Evolutionary conservation across 2,797 vertebrate genomes (phyloP).

Genomic region (Cephalopachus bancanus): DNA sequence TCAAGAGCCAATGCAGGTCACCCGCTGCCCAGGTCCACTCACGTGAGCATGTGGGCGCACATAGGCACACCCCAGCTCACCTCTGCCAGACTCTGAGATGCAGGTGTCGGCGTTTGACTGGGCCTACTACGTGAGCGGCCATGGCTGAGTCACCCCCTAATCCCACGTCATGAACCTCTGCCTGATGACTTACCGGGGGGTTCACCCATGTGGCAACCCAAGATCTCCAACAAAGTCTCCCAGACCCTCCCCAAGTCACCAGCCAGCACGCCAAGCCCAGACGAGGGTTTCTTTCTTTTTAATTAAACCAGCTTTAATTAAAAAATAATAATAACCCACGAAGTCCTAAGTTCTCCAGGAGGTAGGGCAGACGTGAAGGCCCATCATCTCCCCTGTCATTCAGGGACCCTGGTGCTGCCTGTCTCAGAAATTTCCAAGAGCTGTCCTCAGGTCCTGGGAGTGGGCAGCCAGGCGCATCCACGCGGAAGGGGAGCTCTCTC

Average conservation of each 20-base stretch:
- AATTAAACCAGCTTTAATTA: constrained; percentile 72
- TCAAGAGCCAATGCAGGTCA: not conserved
- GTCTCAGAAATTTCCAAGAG: not conserved
- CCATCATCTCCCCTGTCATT: not conserved
- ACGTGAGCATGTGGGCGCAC: too few species aligned
- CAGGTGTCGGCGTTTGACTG: not conserved
- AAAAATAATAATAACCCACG: constrained; percentile 57
- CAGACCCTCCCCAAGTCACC: constrained; percentile 34
- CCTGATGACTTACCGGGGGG: not conserved
- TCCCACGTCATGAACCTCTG: not conserved
- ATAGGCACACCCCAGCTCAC: not conserved
- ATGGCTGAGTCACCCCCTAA: not conserved
- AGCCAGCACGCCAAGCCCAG: constrained; percentile 68
- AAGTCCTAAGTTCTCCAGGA: constrained; percentile 50
- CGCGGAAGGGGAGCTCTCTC: not conserved
- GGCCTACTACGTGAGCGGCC: not conserved
- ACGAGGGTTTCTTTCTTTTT: constrained; percentile 63
- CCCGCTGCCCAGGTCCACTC: not conserved
- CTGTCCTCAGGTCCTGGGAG: not conserved
- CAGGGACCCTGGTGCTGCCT: not conserved
- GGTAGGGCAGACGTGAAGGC: not conserved
- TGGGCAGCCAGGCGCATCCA: not conserved
- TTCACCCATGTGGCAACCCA: not conserved
- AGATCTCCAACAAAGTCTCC: constrained; percentile 16
- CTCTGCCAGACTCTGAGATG: not conserved